These are phyloP conservation scores for Actenoides hombroni DNA, from an alignment of 2,113 vertebrate species.

Conservation along the genomic window DNA sequence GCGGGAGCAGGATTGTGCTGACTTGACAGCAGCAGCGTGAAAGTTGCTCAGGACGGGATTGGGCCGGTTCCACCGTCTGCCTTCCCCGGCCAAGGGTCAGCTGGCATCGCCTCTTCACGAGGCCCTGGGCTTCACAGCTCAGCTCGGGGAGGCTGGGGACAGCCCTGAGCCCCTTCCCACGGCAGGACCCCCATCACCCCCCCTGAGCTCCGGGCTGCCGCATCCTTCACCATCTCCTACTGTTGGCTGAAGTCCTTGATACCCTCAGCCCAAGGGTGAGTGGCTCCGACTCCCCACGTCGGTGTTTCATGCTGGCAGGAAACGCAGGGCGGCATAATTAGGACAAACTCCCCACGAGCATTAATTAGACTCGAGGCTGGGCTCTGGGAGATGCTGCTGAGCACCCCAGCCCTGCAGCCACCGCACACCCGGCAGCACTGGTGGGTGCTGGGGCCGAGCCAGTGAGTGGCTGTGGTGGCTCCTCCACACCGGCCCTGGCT, in stretches of 20 bases:
- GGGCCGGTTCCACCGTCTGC: not conserved
- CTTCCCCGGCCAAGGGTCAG: slow-evolving; percentile 25
- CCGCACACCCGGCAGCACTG: fast-evolving
- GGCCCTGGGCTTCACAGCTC: not conserved
- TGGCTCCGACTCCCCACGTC: fast-evolving
- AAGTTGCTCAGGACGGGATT: not conserved
- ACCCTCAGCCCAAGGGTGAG: not conserved
- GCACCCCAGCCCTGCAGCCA: not conserved
- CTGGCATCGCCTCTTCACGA: not conserved
- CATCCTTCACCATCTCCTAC: fast-evolving
- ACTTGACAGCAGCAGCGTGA: not conserved
- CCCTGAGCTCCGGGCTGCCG: not conserved
- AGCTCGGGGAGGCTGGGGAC: fast-evolving
- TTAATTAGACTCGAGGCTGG: not conserved
- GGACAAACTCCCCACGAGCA: not conserved
- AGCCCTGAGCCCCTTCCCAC: fast-evolving
- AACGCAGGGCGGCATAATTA: fast-evolving
- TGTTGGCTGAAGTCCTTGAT: not conserved
- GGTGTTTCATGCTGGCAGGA: not conserved
- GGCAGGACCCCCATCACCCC: fast-evolving
- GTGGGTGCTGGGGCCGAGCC: fast-evolving
- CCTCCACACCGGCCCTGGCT: not conserved
- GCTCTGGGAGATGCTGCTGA: not conserved
- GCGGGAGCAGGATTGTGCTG: not conserved
- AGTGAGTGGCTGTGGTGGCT: not conserved